Evolutionary conservation across 2,797 vertebrate species (phyloP).

Genomic region (Catamblyrhynchus diadema): DNA sequence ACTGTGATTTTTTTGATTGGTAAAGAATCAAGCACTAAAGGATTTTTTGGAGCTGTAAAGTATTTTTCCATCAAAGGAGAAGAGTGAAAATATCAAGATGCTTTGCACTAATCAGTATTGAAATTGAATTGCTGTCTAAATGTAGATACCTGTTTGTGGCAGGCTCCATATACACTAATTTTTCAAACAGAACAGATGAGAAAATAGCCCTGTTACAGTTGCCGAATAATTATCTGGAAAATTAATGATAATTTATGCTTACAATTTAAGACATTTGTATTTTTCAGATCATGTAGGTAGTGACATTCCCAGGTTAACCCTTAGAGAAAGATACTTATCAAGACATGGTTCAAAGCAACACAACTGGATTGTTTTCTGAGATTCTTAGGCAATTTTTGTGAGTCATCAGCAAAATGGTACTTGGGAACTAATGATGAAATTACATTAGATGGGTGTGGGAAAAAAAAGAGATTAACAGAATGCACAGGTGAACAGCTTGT

Average conservation of each 20-base stretch:
- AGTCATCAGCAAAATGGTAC: not conserved
- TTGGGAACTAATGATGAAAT: not conserved
- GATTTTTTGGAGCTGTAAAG: not conserved
- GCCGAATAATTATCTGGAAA: not conserved
- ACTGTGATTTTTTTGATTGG: slow-evolving; percentile 75
- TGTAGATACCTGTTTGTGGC: slow-evolving; percentile 33
- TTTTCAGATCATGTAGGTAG: not conserved
- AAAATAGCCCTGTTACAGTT: slow-evolving; percentile 3
- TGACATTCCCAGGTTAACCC: not conserved
- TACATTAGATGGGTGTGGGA: not conserved
- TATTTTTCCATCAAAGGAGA: slow-evolving; percentile 44
- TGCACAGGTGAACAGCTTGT: not conserved
- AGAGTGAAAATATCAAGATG: not conserved
- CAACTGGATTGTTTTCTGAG: not conserved
- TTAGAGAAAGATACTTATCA: not conserved
- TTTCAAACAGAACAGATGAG: slow-evolving; percentile 11
- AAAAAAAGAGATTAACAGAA: not conserved
- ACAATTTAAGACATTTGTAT: not conserved
- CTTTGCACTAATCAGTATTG: slow-evolving; percentile 43
- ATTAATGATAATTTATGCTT: not conserved
- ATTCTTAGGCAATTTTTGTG: not conserved
- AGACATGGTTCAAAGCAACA: not conserved
- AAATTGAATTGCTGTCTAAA: slow-evolving; percentile 52
- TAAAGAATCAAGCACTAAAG: slow-evolving; percentile 54
- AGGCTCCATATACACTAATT: not conserved